Percentiles rank a stretch among this genome's conserved stretches.
phyloP scores from a whole-genome alignment of 2,888 invertebrate genomes.

The Chalcis sispes region DNA sequence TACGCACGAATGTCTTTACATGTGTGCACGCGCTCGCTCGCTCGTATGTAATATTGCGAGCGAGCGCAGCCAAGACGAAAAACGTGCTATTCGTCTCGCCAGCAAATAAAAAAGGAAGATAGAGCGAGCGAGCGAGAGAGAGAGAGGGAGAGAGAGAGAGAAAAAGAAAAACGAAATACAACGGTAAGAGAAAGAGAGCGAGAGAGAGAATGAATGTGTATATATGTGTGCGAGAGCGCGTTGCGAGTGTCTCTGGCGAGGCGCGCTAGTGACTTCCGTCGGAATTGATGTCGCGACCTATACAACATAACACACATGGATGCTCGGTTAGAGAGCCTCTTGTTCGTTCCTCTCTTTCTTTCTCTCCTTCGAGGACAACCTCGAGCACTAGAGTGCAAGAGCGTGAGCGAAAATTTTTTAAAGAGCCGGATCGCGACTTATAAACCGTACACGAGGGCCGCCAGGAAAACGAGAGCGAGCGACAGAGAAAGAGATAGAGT shows the following conservation, averaged over 20 bases:
- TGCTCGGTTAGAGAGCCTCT: not conserved
- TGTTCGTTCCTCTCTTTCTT: no score
- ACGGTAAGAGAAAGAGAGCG: slow-evolving; percentile 7
- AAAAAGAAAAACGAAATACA: not conserved
- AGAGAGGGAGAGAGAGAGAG: slow-evolving; percentile 13
- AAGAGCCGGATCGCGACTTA: not conserved
- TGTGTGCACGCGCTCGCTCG: slow-evolving; percentile 11
- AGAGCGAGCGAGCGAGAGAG: not conserved
- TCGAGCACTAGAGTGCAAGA: not conserved
- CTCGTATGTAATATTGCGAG: no score
- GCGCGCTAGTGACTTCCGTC: slow-evolving; percentile 51
- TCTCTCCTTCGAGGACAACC: no score
- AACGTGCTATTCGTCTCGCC: slow-evolving; percentile 8
- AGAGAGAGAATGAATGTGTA: not conserved
- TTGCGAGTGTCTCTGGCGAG: slow-evolving; percentile 16
- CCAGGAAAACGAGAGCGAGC: not conserved
- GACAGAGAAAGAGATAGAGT: not conserved
- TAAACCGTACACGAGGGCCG: not conserved
- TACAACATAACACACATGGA: slow-evolving; percentile 15
- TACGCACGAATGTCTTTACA: not conserved
- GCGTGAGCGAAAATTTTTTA: not conserved
- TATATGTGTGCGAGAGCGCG: not conserved
- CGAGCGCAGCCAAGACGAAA: not conserved
- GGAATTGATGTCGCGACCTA: slow-evolving; percentile 50
- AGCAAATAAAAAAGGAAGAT: not conserved